Conservation (phyloP, 2,113 vertebrate genomes). For the Odontesthes bonariensis region DNA sequence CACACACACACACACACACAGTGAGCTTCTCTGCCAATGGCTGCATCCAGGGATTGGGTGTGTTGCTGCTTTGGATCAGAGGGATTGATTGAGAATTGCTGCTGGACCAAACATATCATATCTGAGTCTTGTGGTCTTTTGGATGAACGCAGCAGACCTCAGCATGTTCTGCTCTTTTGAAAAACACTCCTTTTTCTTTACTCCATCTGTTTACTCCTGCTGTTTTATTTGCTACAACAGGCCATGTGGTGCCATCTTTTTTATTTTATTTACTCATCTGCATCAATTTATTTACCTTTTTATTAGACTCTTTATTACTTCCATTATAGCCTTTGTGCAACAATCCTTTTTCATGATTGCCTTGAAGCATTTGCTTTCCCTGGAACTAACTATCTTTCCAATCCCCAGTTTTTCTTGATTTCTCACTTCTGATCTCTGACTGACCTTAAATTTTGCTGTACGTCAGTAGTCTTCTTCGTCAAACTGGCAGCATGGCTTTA, state of each 20-base stretch:
- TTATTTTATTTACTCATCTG: neutral
- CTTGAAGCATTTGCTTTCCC: too few relatives aligned
- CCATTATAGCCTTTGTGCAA: neutral
- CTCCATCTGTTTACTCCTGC: constrained; percentile 62
- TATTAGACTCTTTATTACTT: neutral
- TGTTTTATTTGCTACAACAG: constrained; percentile 33
- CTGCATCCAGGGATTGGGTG: constrained; percentile 58
- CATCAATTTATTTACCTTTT: neutral
- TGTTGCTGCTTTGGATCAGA: constrained; percentile 59
- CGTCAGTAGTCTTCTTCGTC: too few relatives aligned
- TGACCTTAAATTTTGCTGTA: too few relatives aligned
- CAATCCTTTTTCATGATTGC: too few relatives aligned
- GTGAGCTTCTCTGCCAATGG: constrained; percentile 40
- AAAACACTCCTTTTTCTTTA: constrained; percentile 28
- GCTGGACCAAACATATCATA: constrained; percentile 48
- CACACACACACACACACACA: constrained; percentile 6
- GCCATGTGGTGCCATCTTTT: constrained; percentile 9
- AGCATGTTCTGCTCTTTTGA: constrained; percentile 38
- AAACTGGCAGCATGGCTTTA: too few relatives aligned
- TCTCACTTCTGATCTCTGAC: too few relatives aligned
- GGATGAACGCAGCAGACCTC: constrained; percentile 46
- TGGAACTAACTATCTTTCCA: too few relatives aligned
- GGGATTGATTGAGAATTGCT: constrained; percentile 46
- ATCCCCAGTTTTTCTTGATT: too few relatives aligned
- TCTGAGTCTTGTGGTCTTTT: constrained; percentile 53